Evolutionary conservation across 2,888 invertebrate species (phyloP).

Genomic region (Clistopyga incitator): DNA sequence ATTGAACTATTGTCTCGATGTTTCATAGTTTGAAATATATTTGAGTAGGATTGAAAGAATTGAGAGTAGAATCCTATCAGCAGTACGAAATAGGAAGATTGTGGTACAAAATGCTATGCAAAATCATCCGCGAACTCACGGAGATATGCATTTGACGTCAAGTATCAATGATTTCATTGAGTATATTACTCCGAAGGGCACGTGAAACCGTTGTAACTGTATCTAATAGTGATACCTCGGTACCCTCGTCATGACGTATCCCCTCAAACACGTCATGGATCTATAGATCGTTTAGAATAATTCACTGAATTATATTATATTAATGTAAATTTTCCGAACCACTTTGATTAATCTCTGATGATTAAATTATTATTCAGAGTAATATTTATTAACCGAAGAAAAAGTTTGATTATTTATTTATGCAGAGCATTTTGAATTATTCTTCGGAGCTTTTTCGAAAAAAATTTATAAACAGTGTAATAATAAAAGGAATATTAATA

Average conservation of each 20-base stretch:
- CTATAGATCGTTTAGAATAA: background rate
- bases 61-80: background rate
- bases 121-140: constrained; percentile 46
- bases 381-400: background rate
- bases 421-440: no score
- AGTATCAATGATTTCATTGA: constrained; percentile 72
- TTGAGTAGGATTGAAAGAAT: background rate
- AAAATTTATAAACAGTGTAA: no score
- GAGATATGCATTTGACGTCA: constrained; percentile 55
- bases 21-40: no score
- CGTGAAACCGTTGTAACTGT: constrained; percentile 52
- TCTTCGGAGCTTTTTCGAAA: no score
- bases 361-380: background rate
- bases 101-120: constrained; percentile 23
- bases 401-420: background rate
- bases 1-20: no score
- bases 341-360: background rate
- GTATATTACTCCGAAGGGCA: constrained; percentile 65
- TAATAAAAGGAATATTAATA: no score
- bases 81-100: no score
- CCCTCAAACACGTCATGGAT: background rate
- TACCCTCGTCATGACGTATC: constrained; percentile 26
- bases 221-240: constrained; percentile 34
- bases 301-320: constrained; percentile 3
- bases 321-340: background rate